phyloP scores from a whole-genome alignment of 2,797 vertebrate species.

The Girardinus metallicus region DNA sequence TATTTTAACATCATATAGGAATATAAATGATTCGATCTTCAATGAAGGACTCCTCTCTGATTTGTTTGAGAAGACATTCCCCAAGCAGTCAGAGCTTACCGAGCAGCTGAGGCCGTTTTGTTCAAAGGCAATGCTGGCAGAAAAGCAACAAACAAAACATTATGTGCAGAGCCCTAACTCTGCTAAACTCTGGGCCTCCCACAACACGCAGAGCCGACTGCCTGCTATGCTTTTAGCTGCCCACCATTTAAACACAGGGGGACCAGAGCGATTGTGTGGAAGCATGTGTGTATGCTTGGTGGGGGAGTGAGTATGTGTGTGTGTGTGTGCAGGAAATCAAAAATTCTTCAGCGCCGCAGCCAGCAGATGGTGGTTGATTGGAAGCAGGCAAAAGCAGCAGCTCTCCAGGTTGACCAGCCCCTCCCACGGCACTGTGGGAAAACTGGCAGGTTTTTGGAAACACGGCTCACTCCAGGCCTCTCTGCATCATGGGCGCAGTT shows the following conservation, averaged over 20 bases:
- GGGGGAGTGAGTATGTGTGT: slow-evolving; percentile 8
- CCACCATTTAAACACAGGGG: slow-evolving; percentile 49
- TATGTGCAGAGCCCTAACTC: slow-evolving; percentile 49
- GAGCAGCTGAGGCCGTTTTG: slow-evolving; percentile 25
- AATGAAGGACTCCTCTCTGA: not conserved
- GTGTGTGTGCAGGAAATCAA: slow-evolving; percentile 74
- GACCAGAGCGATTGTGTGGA: slow-evolving; percentile 26
- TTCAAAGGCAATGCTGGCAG: slow-evolving; percentile 45
- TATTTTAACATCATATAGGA: not conserved
- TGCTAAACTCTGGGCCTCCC: slow-evolving; percentile 55
- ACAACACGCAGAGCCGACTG: slow-evolving; percentile 23
- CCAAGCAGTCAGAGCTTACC: not conserved
- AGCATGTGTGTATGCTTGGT: slow-evolving; percentile 2
- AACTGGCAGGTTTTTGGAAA: slow-evolving; percentile 52
- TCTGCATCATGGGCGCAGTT: slow-evolving; percentile 6
- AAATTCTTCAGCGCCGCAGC: slow-evolving; percentile 75
- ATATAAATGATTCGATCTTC: not conserved
- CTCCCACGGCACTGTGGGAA: slow-evolving; percentile 61
- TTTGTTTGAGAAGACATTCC: slow-evolving; percentile 9
- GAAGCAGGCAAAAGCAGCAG: slow-evolving; percentile 78
- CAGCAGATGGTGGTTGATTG: slow-evolving; percentile 79
- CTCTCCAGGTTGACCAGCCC: slow-evolving; percentile 62
- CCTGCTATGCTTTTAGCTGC: slow-evolving; percentile 46
- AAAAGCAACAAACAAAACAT: slow-evolving; percentile 63
- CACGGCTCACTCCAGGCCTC: slow-evolving; percentile 2